phyloP scores from a whole-genome alignment of 1,140 invertebrate genomes.

The Meloidogyne floridensis region DNA sequence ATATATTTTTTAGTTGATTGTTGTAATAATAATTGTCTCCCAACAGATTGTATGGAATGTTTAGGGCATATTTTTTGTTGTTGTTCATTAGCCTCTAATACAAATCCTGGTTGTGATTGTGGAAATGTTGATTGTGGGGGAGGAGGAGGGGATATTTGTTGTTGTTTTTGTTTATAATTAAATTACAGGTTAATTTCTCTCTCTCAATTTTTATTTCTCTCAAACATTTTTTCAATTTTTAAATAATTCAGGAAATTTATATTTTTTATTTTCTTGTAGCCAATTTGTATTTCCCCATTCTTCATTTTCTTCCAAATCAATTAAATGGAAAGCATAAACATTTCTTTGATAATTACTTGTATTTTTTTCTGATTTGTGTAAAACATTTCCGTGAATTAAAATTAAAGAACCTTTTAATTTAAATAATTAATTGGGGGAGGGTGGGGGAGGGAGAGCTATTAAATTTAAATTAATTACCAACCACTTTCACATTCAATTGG shows the following conservation, averaged over 20 bases:
- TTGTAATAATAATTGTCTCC: not conserved
- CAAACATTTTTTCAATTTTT: not conserved
- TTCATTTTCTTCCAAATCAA: slow-evolving; percentile 72
- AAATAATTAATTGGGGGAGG: slow-evolving; percentile 19
- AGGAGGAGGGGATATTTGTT: too few species aligned
- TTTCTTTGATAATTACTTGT: slow-evolving; percentile 80
- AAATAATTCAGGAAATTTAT: slow-evolving; percentile 56
- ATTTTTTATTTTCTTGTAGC: slow-evolving; percentile 54
- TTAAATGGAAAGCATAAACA: slow-evolving; percentile 91
- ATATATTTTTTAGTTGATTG: not conserved
- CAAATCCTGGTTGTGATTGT: not conserved
- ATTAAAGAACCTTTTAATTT: slow-evolving; percentile 77
- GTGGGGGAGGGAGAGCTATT: too few species aligned
- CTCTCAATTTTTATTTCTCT: too few species aligned
- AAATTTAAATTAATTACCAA: slow-evolving; percentile 59
- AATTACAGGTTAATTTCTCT: not conserved
- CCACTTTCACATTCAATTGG: slow-evolving; percentile 80
- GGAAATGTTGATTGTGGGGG: not conserved
- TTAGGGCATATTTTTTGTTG: not conserved
- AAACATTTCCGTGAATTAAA: slow-evolving; percentile 86
- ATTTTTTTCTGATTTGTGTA: slow-evolving; percentile 87
- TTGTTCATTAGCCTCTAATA: not conserved
- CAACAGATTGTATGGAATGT: not conserved
- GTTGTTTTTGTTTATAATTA: not conserved
- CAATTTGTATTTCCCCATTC: slow-evolving; percentile 40